Evolutionary conservation across 2,113 vertebrate genomes (phyloP), one percentile per base, ranked within the genome.

Genomic region (Cephalophus harveyi): DNA sequence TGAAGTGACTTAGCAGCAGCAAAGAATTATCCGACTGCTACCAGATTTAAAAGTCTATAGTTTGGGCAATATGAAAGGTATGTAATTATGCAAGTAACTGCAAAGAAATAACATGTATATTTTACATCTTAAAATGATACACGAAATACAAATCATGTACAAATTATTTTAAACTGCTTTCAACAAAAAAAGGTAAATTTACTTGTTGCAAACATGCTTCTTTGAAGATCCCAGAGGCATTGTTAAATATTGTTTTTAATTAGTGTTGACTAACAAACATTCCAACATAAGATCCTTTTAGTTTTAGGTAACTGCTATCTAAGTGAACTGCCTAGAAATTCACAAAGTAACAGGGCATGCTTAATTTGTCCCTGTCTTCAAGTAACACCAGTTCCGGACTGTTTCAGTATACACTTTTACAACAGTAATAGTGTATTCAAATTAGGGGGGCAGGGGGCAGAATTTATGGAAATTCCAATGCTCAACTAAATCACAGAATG

Each of bases 401-500:
- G 93, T 97, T 97, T 95, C 93, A 78, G 60, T 14, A 36, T 30
- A 90, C 76, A 84, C 40, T 33, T 0, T 27, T 97, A 98, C 89
- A 98, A 96, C 14, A 97, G 97, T 21, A 52, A 4, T 0, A 36
- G 54, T 71, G 50, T 90, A 98, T 98, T 98, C 93, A 98, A 81
- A 98, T 97, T 71, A 92, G 94, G 97, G 52, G 12, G 50, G 6
- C 97, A 98, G 14, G 40, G 25, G 33, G 98, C 76, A 89, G 87
- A 95, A 92, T 97, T 95, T 98, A 97, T 87, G 97, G 97, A 98
- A 98, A 98, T 98, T 97, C 91, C 94, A 96, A 87, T 94, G 96
- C 97, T 98, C 99, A 99, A 99, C 99, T 99, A 99, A 99, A 99
- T 98, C 98, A 98, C 98, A 98, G 98, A 99, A 98, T 54, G 96